A percentile compares a stretch with the other conserved stretches of the same genome.
Conservation (phyloP, 2,113 vertebrate species). For the Steatornis caripensis region DNA sequence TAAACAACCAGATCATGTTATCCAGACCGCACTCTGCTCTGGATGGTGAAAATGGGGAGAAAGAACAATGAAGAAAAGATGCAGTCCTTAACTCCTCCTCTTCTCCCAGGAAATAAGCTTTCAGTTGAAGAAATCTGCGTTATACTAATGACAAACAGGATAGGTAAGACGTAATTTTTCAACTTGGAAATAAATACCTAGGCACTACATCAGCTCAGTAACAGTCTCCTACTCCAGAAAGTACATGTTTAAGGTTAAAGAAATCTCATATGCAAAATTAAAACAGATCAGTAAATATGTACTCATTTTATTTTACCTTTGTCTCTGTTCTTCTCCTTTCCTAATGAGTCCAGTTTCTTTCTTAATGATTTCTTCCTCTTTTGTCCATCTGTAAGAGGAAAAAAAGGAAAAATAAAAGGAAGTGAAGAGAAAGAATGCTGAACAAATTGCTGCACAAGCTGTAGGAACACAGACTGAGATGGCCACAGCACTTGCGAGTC, state of each 20-base stretch:
- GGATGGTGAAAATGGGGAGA: not conserved
- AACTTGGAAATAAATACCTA: not conserved
- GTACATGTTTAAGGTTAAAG: not conserved
- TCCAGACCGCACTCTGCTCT: not conserved
- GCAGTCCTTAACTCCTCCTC: not conserved
- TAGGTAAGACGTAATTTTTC: not conserved
- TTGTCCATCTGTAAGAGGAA: slow-evolving; percentile 83
- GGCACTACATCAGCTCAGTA: not conserved
- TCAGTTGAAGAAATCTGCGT: not conserved
- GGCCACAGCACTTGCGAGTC: not conserved
- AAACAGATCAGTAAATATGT: not conserved
- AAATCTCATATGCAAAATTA: not conserved
- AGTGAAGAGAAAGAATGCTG: not conserved
- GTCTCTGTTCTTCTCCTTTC: slow-evolving; percentile 96
- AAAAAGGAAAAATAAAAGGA: not conserved
- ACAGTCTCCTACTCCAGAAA: not conserved
- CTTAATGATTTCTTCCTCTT: slow-evolving; percentile 94
- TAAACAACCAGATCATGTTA: not conserved
- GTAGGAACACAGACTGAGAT: not conserved
- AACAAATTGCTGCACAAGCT: not conserved
- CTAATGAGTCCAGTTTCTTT: slow-evolving; percentile 94
- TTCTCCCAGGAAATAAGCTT: not conserved
- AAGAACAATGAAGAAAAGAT: not conserved
- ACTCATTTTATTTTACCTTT: slow-evolving; percentile 79
- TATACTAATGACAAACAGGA: not conserved